Conservation (phyloP, 2,797 vertebrate genomes). For the Gambusia yucatana region DNA sequence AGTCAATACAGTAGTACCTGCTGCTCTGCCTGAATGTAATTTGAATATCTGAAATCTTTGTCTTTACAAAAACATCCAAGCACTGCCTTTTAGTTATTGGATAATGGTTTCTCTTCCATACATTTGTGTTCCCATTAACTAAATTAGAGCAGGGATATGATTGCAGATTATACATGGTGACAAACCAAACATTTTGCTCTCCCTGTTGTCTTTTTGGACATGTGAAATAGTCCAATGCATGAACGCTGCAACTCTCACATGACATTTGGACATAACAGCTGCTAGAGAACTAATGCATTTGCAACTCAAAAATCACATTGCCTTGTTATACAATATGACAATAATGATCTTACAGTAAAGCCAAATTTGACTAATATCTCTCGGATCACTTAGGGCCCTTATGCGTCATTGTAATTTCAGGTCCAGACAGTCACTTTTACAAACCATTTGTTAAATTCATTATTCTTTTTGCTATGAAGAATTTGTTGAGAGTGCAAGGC, state of each 20-base stretch:
- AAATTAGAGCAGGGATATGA: neutral
- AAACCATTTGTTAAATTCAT: neutral
- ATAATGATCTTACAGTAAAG: neutral
- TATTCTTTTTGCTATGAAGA: neutral
- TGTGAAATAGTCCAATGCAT: neutral
- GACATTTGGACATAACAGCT: neutral
- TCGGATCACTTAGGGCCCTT: neutral
- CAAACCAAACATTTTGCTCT: neutral
- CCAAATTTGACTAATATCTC: neutral
- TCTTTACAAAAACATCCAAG: neutral
- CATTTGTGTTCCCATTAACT: neutral
- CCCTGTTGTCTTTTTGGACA: neutral
- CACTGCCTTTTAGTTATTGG: neutral
- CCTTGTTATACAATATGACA: neutral
- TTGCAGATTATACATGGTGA: neutral
- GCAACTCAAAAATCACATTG: neutral
- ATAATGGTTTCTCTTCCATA: neutral
- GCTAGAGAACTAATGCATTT: neutral
- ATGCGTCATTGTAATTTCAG: neutral
- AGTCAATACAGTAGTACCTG: conserved; percentile 19
- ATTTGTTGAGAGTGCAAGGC: neutral
- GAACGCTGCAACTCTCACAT: neutral
- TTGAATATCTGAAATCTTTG: neutral
- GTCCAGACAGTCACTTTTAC: neutral
- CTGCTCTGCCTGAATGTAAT: neutral